Base-by-base conservation (phyloP, 2,113 vertebrate species). In the Spilogale gracilis region DNA sequence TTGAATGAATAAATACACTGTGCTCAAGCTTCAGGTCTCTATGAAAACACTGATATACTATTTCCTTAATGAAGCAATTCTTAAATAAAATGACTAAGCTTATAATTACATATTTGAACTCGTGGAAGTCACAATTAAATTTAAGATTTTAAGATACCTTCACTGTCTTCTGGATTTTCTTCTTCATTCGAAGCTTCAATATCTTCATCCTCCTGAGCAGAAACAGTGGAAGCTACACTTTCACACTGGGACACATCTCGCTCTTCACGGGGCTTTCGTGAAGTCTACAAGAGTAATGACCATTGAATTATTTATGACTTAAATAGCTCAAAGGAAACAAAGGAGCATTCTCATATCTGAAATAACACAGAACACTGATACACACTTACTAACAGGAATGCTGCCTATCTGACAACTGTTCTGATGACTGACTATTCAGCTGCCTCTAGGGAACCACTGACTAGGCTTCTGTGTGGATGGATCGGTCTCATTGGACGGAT, bases 121-220 rank as follows among this genome's bases (percentile, higher is more conserved):
- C 63, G 27, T 23, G 73, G 63, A 87, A 91, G 21, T 80, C 10
- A 30, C 7, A 85, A 80, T 14, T 9, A 30, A 81, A 85, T 78
- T 69, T 89, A 89, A 90, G 58, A 80, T 27, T 71, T 17, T 95
- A 61, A 60, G 79, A 94, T 98, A 99, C 99, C 99, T 99, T 99
- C 99, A 94, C 99, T 99, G 97, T 99, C 99, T 98, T 99, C 99
- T 76, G 99, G 99, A 96, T 99, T 99, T 98, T 99, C 99, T 81
- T 99, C 99, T 78, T 99, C 99, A 38, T 99, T 99, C 48, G 99
- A 99, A 21, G 98, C 99, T 96, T 99, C 99, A 43, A 99, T 99
- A 84, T 99, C 99, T 90, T 99, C 99, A 84, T 99, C 99, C 32
- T 99, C 99, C 56, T 99, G 99, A 7, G 99, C 99, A 89, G 99